Evolutionary conservation across 2,113 vertebrate species (phyloP), one percentile per base, ranked within the genome.

Genomic region (Labeo catla): DNA sequence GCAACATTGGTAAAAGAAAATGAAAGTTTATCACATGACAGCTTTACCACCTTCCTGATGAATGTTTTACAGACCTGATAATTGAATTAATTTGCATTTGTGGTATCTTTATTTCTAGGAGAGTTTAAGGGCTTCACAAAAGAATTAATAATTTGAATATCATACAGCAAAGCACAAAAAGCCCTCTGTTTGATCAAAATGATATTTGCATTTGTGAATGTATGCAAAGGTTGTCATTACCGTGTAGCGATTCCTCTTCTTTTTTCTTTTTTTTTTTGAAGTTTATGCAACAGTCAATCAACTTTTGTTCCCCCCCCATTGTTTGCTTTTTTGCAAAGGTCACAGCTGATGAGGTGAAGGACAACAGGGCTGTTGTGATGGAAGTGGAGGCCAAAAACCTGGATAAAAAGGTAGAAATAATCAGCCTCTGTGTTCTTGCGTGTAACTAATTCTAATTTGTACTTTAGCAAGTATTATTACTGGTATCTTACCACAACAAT

Each of bases 281-380:
- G 28, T 28, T 28, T 28, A 28, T 65, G 11, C 2, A 7, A 15
- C 28, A 21, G 28, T 50, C 76, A 57, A 6, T 54, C 8, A 57
- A 28, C 28, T 28, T 28, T 28, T 28, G 28, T 28, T n/a, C n/a
- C 28, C 28, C 28, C 28, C 28, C 28, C 28, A 28, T 28, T 28
- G 39, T 39, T 39, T 39, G 3, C 39, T 39, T 3, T 39, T 39
- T 39, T 39, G 65, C 76, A 23, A 89, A 98, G 97, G 88, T 99
- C 87, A 92, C 94, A 43, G 97, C 96, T 61, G 97, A 97, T 79
- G 97, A 99, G 92, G 91, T 99, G 21, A 97, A 96, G 87, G 97
- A 98, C 89, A 96, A 94, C 77, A 95, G 96, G 86, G 89, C 95
- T 86, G 93, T 98, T 19, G 93, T 92, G 72, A 82, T 98, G 90